These are phyloP conservation scores for Drosophila parabipectinata DNA, from an alignment of 1,140 invertebrate genomes.

Conservation along the genomic window DNA sequence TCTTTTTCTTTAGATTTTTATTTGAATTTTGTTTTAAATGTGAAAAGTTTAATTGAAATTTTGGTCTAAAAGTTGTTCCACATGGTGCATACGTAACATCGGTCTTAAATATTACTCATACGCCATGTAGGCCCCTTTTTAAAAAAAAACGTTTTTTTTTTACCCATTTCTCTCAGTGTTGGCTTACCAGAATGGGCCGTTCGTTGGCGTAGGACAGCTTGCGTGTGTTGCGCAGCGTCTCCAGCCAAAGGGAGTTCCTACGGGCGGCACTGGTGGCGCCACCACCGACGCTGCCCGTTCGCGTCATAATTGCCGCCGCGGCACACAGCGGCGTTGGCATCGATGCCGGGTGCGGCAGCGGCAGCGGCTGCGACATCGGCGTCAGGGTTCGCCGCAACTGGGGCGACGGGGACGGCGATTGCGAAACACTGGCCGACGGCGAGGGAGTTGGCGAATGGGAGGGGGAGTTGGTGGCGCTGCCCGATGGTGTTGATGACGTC, in stretches of 20 bases:
- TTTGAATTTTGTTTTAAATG: too few relatives aligned
- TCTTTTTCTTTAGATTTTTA: too few relatives aligned
- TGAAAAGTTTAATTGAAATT: too few relatives aligned
- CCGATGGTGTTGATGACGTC: slow-evolving; percentile 35
- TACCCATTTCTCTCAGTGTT: neutral
- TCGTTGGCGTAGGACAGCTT: slow-evolving; percentile 73
- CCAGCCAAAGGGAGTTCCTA: slow-evolving; percentile 71
- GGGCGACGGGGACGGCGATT: slow-evolving; percentile 8
- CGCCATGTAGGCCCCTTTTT: slow-evolving; percentile 4
- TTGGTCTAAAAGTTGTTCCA: neutral
- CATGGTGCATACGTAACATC: neutral
- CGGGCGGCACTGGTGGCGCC: slow-evolving; percentile 60
- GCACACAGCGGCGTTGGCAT: slow-evolving; percentile 6
- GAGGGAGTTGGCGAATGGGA: slow-evolving; percentile 4
- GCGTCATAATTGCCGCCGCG: slow-evolving; percentile 52
- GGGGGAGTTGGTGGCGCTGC: neutral
- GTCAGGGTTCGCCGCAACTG: slow-evolving; percentile 8
- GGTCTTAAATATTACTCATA: neutral
- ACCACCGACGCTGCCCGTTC: slow-evolving; percentile 57
- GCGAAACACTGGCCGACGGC: slow-evolving; percentile 5
- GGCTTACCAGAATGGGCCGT: slow-evolving; percentile 66
- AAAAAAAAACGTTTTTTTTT: too few relatives aligned
- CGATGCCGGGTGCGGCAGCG: slow-evolving; percentile 5
- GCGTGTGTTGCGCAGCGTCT: slow-evolving; percentile 69
- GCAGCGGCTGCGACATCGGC: slow-evolving; percentile 12